Evolutionary conservation across 1,140 invertebrate genomes (phyloP).

Genomic region (Tetragonula clypearis): DNA sequence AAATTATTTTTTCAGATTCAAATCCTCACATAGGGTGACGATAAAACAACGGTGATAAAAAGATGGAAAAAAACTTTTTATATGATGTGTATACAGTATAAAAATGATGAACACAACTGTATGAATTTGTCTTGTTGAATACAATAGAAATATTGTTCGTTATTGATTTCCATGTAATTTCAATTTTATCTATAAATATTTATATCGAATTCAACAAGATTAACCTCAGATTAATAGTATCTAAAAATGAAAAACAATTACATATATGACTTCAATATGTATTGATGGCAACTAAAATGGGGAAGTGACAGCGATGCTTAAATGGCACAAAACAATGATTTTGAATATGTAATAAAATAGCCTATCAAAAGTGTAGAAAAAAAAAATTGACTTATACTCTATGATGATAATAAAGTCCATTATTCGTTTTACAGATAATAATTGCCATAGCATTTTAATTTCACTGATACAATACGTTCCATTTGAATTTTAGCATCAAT

Average conservation of each 20-base stretch:
- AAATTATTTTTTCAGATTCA: conserved; percentile 33
- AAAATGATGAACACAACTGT: conserved; percentile 19
- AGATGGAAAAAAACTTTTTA: conserved; percentile 16
- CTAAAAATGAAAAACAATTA: conserved; percentile 1
- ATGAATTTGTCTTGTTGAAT: conserved; percentile 27
- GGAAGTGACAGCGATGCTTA: conserved; percentile 29
- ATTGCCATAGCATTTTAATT: conserved; percentile 23
- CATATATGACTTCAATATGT: not conserved
- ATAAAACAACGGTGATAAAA: not conserved
- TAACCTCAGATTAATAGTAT: not conserved
- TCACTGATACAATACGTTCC: conserved; percentile 6
- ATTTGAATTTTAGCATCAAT: conserved; percentile 12
- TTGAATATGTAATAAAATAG: conserved; percentile 40
- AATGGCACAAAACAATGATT: conserved; percentile 46
- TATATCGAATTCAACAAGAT: conserved; percentile 27
- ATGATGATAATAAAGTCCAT: conserved; percentile 47
- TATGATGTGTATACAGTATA: conserved; percentile 15
- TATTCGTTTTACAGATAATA: conserved; percentile 32
- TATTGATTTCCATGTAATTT: not conserved
- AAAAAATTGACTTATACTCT: conserved; percentile 29
- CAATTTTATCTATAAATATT: not conserved
- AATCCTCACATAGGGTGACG: not conserved
- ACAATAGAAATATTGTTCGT: not conserved
- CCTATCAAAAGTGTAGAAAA: conserved; percentile 49
- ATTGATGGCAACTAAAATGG: conserved; percentile 39